Conservation (phyloP, 2,888 invertebrate species). For the Sinohyriopsis cumingii region DNA sequence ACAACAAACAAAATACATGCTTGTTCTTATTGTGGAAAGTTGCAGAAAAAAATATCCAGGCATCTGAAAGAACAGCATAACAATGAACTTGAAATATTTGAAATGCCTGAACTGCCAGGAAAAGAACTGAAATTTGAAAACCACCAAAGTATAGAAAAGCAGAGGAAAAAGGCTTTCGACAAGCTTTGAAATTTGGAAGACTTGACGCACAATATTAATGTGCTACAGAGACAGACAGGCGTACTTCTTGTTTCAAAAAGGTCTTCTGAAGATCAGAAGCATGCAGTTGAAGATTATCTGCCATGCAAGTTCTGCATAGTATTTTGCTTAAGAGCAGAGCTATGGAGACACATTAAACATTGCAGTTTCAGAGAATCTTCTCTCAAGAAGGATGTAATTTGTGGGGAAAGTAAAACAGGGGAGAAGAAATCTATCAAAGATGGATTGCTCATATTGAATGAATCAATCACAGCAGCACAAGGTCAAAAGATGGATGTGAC, state of each 20-base stretch:
- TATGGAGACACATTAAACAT: slow-evolving; percentile 12
- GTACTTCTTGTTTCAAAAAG: background rate
- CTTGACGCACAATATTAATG: slow-evolving; percentile 4
- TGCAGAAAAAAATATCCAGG: slow-evolving; percentile 4
- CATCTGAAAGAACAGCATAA: slow-evolving; percentile 1
- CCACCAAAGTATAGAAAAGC: background rate
- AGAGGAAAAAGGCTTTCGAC: background rate
- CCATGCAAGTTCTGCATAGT: slow-evolving; percentile 8
- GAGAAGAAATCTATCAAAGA: slow-evolving; percentile 3
- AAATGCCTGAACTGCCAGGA: slow-evolving; percentile 1
- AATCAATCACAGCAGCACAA: slow-evolving; percentile 1
- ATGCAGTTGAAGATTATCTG: slow-evolving; percentile 8
- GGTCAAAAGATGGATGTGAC: background rate
- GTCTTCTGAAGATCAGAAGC: background rate
- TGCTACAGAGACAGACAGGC: slow-evolving; percentile 1
- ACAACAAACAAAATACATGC: slow-evolving; percentile 1
- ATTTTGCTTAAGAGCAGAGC: slow-evolving; percentile 8
- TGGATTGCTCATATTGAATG: slow-evolving; percentile 2
- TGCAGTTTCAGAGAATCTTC: slow-evolving; percentile 6
- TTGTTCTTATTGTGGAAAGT: slow-evolving; percentile 3
- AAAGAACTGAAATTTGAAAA: slow-evolving; percentile 4
- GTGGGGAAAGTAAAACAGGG: background rate
- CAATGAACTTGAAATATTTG: background rate
- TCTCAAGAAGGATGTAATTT: background rate
- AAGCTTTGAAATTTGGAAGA: background rate